phyloP scores from a whole-genome alignment of 2,113 vertebrate genomes.

The Rhegmatorhina hoffmannsi region DNA sequence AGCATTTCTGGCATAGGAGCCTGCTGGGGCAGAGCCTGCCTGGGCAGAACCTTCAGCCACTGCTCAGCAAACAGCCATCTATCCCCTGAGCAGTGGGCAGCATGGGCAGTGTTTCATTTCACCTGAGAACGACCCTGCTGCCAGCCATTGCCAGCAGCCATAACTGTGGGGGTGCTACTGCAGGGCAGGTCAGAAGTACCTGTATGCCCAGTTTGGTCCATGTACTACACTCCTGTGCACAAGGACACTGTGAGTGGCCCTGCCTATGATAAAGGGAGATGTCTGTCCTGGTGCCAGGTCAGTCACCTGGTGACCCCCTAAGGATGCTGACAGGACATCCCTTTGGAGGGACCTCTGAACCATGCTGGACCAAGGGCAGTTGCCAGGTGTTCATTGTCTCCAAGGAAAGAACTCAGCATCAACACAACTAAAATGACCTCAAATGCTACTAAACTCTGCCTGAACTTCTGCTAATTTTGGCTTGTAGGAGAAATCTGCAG shows the following conservation, averaged over 20 bases:
- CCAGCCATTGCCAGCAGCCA: not conserved
- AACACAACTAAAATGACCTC: not conserved
- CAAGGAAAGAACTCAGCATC: not conserved
- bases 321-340: not conserved
- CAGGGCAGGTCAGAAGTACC: accelerated
- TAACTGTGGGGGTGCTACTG: accelerated
- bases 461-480: constrained; percentile 45
- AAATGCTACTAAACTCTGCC: not conserved
- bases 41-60: not conserved
- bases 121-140: not conserved
- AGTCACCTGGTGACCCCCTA: not conserved
- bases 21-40: not conserved
- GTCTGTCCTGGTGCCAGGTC: not conserved
- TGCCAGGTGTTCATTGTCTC: accelerated
- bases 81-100: not conserved
- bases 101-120: not conserved
- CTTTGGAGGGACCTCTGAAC: not conserved
- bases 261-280: not conserved
- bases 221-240: accelerated
- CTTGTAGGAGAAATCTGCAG: not conserved
- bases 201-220: not conserved
- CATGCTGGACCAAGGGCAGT: not conserved
- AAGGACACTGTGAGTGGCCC: accelerated
- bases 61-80: accelerated
- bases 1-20: not conserved